Evolutionary conservation across 2,113 vertebrate species (phyloP).

Genomic region (Pachyramphus minor): DNA sequence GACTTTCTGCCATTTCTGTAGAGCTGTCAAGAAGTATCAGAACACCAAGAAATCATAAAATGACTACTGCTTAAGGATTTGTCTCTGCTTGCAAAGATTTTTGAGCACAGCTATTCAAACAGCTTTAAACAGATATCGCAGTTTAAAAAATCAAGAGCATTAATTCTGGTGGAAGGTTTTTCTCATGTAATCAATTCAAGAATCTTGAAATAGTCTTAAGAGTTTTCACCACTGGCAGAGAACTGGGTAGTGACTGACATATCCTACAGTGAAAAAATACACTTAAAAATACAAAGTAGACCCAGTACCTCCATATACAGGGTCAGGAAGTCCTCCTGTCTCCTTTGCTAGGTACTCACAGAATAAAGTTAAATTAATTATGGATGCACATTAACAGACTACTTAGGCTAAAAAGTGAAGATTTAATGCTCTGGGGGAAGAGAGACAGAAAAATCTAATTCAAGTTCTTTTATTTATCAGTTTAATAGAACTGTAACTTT

Average conservation of each 20-base stretch:
- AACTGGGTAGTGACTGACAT: background rate
- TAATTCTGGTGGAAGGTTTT: background rate
- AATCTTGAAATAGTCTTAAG: background rate
- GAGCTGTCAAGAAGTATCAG: background rate
- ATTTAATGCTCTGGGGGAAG: background rate
- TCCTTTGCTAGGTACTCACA: background rate
- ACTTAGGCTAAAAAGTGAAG: background rate
- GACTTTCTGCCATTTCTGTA: background rate
- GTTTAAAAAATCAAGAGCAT: background rate
- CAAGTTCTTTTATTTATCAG: background rate
- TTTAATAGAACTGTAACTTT: constrained; percentile 8
- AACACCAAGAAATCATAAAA: background rate
- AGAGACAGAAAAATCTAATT: background rate
- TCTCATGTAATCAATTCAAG: background rate
- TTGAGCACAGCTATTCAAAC: background rate
- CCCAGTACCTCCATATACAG: too few species aligned
- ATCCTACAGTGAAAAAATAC: background rate
- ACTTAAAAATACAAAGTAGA: background rate
- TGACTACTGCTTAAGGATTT: background rate
- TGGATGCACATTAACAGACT: background rate
- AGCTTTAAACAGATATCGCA: background rate
- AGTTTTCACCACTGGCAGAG: background rate
- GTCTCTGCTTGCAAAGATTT: background rate
- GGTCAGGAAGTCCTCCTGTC: background rate
- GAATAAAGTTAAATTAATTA: background rate